Percentiles rank a stretch among this genome's conserved stretches.
phyloP scores from a whole-genome alignment of 1,140 invertebrate genomes.

The Drosophila parabipectinata region DNA sequence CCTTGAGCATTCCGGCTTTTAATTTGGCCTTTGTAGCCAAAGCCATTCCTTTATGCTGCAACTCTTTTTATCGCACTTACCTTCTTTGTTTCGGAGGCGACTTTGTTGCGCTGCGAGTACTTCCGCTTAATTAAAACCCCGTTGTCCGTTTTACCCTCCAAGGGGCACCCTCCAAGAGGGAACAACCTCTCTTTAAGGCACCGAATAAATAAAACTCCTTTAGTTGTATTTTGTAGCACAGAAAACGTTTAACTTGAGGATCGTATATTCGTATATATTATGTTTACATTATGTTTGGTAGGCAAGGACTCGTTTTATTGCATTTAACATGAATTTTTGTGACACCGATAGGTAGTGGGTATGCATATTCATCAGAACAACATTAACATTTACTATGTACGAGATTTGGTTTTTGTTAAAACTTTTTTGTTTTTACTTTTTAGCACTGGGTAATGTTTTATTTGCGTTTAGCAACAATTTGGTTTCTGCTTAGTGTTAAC shows the following conservation, averaged over 20 bases:
- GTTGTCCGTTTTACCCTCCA: slow-evolving; percentile 8
- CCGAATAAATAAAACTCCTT: slow-evolving; percentile 62
- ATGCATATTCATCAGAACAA: slow-evolving; percentile 28
- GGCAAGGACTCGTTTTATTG: slow-evolving; percentile 38
- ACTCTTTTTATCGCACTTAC: slow-evolving; percentile 44
- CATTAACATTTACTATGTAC: slow-evolving; percentile 53
- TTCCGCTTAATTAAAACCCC: slow-evolving; percentile 60
- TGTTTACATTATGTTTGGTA: slow-evolving; percentile 23
- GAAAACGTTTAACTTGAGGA: slow-evolving; percentile 60
- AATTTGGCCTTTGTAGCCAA: slow-evolving; percentile 49
- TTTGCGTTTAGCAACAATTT: slow-evolving; percentile 61
- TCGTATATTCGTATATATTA: slow-evolving; percentile 44
- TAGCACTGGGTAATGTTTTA: slow-evolving; percentile 54
- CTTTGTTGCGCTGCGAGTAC: slow-evolving; percentile 31
- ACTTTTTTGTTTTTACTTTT: slow-evolving; percentile 14
- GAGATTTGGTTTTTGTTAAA: slow-evolving; percentile 14
- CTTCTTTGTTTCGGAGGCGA: slow-evolving; percentile 9
- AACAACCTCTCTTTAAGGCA: slow-evolving; percentile 20
- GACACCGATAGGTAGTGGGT: slow-evolving; percentile 47
- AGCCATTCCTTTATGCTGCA: slow-evolving; percentile 39
- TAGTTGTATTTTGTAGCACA: slow-evolving; percentile 64
- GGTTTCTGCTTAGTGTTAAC: slow-evolving; percentile 45
- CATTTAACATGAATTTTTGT: slow-evolving; percentile 42
- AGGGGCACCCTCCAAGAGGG: not conserved
- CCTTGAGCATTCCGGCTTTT: slow-evolving; percentile 41